Percentiles rank a stretch among this genome's conserved stretches.
These are phyloP conservation scores for Dendrocincla fuliginosa DNA, from an alignment of 2,797 vertebrate genomes.

Conservation along the genomic window DNA sequence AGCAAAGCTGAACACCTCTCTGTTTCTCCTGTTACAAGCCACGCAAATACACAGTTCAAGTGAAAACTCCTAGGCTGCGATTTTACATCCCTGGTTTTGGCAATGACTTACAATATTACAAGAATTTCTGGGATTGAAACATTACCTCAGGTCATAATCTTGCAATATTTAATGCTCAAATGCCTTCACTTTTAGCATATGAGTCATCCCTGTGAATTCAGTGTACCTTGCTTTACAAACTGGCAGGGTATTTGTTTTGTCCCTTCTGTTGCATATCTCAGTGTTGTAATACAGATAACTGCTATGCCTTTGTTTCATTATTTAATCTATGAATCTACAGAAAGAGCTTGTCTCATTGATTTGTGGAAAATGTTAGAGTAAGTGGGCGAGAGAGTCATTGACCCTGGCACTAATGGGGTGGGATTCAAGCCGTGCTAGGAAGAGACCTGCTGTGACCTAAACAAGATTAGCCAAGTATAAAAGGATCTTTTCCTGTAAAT, in stretches of 20 bases:
- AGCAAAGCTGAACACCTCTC: neutral
- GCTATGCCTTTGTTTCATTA: constrained; percentile 37
- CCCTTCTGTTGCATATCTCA: neutral
- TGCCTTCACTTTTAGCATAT: neutral
- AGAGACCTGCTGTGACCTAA: constrained; percentile 34
- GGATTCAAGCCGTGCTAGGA: constrained; percentile 16
- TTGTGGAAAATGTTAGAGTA: constrained; percentile 37
- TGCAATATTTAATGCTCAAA: neutral
- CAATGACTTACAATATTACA: neutral
- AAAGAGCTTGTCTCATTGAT: constrained; percentile 46
- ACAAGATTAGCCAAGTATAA: constrained; percentile 48
- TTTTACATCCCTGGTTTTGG: neutral
- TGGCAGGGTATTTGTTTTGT: constrained; percentile 21
- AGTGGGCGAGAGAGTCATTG: neutral
- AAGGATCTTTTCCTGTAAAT: constrained; percentile 58
- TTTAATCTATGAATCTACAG: constrained; percentile 33
- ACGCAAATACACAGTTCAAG: neutral
- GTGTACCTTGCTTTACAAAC: neutral
- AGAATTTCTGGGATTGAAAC: neutral
- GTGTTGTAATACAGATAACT: neutral
- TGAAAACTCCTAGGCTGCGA: neutral
- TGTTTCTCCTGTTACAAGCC: neutral
- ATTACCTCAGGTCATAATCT: neutral
- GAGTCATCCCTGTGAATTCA: constrained; percentile 2
- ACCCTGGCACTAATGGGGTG: constrained; percentile 34